Evolutionary conservation across 2,797 vertebrate species (phyloP).

Genomic region (Sparidentex hasta): DNA sequence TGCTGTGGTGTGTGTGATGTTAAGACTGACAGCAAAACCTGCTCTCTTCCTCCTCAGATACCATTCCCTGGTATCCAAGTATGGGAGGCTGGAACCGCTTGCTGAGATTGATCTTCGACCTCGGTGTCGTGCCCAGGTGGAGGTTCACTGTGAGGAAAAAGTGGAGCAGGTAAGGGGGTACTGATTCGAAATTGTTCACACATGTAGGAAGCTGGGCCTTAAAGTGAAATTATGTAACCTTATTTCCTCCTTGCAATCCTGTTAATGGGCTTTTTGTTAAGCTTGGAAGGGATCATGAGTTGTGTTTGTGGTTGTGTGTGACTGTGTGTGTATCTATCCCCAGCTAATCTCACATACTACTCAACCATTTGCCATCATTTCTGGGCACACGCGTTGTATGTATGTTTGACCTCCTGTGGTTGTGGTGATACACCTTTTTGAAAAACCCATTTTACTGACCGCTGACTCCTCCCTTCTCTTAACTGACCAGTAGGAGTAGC

Average conservation of each 20-base stretch:
- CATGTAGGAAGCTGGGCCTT: neutral
- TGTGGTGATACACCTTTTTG: no score
- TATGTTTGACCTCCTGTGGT: no score
- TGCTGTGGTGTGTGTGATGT: neutral
- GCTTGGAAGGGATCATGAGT: no score
- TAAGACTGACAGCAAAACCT: neutral
- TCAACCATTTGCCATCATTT: no score
- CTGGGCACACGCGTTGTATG: no score
- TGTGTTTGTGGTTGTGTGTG: no score
- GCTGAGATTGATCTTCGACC: constrained; percentile 97
- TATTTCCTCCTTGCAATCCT: neutral
- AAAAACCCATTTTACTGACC: no score
- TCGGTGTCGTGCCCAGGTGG: constrained; percentile 92
- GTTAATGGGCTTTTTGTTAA: neutral
- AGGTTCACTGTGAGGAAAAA: constrained; percentile 95
- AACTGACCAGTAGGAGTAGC: no score
- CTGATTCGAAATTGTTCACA: neutral
- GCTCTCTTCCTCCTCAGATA: constrained; percentile 84
- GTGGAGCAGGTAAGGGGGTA: constrained; percentile 86
- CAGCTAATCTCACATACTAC: no score
- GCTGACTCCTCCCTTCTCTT: no score
- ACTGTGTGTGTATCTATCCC: no score
- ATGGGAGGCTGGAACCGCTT: constrained; percentile 95
- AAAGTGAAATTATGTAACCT: neutral
- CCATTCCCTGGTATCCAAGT: constrained; percentile 94